phyloP scores from a whole-genome alignment of 2,888 invertebrate species.

The Plutella xylostella region DNA sequence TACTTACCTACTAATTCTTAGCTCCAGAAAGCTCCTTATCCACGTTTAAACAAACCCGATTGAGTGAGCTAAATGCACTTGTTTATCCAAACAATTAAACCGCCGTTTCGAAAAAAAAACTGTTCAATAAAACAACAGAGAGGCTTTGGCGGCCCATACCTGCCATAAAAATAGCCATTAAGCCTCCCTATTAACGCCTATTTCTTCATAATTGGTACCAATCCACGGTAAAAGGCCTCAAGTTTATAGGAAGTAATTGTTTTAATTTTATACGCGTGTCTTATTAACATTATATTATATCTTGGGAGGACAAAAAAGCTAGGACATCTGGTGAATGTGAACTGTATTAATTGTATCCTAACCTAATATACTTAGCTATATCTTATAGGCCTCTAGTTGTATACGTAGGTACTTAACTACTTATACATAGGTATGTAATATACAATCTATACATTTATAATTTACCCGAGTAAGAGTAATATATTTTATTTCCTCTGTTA shows the following conservation, averaged over 20 bases:
- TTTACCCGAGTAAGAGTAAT: too few species aligned
- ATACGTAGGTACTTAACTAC: too few species aligned
- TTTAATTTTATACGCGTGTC: slow-evolving; percentile 40
- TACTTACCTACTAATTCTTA: too few species aligned
- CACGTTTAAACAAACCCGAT: slow-evolving; percentile 17
- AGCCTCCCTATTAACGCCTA: slow-evolving; percentile 65
- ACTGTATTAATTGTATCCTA: too few species aligned
- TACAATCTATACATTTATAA: too few species aligned
- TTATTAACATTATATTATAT: neutral
- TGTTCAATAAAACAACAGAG: slow-evolving; percentile 56
- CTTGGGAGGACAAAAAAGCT: too few species aligned
- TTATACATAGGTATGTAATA: too few species aligned
- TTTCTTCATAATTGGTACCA: slow-evolving; percentile 67
- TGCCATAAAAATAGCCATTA: slow-evolving; percentile 59
- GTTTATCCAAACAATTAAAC: slow-evolving; percentile 62
- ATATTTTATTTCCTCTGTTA: too few species aligned
- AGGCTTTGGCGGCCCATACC: slow-evolving; percentile 52
- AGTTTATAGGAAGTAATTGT: slow-evolving; percentile 52
- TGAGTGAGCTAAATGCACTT: slow-evolving; percentile 27
- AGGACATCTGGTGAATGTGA: too few species aligned
- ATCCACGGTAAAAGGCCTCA: slow-evolving; percentile 42
- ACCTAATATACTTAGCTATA: too few species aligned
- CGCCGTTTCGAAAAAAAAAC: slow-evolving; percentile 35
- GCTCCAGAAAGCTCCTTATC: too few species aligned
- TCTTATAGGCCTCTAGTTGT: too few species aligned